Evolutionary conservation across 2,113 vertebrate species (phyloP), one percentile per base, ranked within the genome.

Genomic region (Cephalopholis sonnerati): DNA sequence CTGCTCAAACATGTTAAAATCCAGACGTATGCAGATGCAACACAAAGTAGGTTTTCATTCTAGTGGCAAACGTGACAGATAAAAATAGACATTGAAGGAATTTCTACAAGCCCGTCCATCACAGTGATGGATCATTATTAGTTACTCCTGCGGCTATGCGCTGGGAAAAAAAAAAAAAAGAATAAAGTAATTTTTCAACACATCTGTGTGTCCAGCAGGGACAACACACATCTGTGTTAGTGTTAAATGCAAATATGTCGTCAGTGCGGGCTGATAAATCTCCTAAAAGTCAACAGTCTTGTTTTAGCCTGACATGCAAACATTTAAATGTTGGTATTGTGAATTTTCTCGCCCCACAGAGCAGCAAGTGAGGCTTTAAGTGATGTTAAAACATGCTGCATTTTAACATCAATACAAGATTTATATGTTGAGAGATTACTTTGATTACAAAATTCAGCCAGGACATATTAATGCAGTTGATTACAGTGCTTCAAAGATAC

Each of bases 151-250:
- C 55, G 55, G 90, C 85, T 62, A 69, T 48, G 51, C 54, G 2
- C 17, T 48, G 82, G 18, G 22, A 29, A 78, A 81, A 63, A 77
- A 81, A 67, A 64, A 24, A 70, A 17, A 50, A 61, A 36, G 59
- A 71, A 65, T 51, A 46, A 63, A 53, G 77, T 59, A 5, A 68
- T 88, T 78, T 85, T 71, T 89, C 85, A 86, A 83, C 76, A 88
- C 88, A 86, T 90, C 83, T 86, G 85, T 63, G 80, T 77, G 81
- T 82, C 71, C 83, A 55, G 81, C 87, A 82, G 81, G 69, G 87
- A 82, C 89, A 83, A 66, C 83, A 62, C 82, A 91, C 89, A 91
- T 91, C 89, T 92, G 91, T 92, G 91, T 92, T 90, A 85, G 80
- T 87, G 82, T 73, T 83, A 69, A 73, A 87, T 70, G 79, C 66